These are phyloP conservation scores for Mechanitis messenoides DNA, from an alignment of 2,888 invertebrate genomes.

Conservation along the genomic window DNA sequence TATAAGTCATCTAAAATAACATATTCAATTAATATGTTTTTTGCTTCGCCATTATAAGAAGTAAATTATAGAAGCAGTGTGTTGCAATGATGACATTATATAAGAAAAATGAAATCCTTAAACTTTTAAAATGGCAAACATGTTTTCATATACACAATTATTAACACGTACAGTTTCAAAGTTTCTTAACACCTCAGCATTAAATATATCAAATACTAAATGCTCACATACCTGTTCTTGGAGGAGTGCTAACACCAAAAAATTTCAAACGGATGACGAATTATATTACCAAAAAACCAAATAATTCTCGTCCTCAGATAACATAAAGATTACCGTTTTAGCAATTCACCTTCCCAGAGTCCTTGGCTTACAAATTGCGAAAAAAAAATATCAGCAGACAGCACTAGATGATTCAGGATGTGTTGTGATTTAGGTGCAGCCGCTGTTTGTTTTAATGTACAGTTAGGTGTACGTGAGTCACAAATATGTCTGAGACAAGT, in stretches of 20 bases:
- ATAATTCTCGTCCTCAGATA: constrained; percentile 56
- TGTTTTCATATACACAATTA: too few species aligned
- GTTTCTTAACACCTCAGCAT: constrained; percentile 1
- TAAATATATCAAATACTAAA: neutral
- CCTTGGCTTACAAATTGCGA: constrained; percentile 67
- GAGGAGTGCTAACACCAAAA: constrained; percentile 20
- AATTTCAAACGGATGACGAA: constrained; percentile 41
- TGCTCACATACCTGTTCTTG: too few species aligned
- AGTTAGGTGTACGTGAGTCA: constrained; percentile 46
- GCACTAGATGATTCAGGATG: constrained; percentile 31
- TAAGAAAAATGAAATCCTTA: too few species aligned
- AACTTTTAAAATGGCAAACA: too few species aligned
- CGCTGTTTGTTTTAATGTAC: constrained; percentile 47
- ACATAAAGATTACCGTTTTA: constrained; percentile 73
- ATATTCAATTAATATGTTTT: too few species aligned
- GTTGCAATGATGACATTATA: too few species aligned
- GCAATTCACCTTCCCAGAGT: constrained; percentile 65
- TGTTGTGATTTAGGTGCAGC: constrained; percentile 31
- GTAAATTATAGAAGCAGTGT: too few species aligned
- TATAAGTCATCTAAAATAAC: too few species aligned
- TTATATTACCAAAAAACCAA: constrained; percentile 45
- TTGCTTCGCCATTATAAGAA: too few species aligned
- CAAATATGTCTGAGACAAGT: constrained; percentile 42
- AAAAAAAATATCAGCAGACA: constrained; percentile 47
- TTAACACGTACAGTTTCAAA: neutral